Evolutionary conservation across 2,888 invertebrate species (phyloP).

Genomic region (Lutraria lutraria): DNA sequence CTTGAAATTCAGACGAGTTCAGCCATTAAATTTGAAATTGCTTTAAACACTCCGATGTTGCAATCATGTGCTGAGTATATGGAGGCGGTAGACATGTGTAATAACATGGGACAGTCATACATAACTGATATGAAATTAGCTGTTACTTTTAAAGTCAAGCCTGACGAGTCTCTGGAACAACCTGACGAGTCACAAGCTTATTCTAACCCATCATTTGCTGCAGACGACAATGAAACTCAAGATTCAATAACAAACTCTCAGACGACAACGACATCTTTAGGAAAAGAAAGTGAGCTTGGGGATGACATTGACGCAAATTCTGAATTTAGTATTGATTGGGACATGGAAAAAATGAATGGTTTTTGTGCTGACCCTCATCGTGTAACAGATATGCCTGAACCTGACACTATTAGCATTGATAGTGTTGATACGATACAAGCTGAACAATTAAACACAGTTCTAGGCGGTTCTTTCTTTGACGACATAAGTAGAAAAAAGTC

Average conservation of each 20-base stretch:
- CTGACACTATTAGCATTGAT: constrained; percentile 58
- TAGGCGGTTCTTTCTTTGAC: constrained; percentile 45
- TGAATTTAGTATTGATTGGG: constrained; percentile 68
- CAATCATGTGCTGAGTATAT: constrained; percentile 59
- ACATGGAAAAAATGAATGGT: constrained; percentile 34
- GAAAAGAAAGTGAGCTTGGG: constrained; percentile 60
- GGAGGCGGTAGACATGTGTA: constrained; percentile 65
- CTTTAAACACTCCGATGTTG: constrained; percentile 65
- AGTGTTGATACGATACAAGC: constrained; percentile 54
- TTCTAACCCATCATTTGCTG: constrained; percentile 52
- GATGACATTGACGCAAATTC: constrained; percentile 66
- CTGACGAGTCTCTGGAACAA: not conserved
- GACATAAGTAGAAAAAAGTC: not conserved
- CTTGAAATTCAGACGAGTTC: constrained; percentile 68
- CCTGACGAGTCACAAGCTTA: constrained; percentile 17
- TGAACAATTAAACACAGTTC: constrained; percentile 40
- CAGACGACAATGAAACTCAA: constrained; percentile 50
- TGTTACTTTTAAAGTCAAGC: constrained; percentile 56
- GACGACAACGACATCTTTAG: constrained; percentile 53
- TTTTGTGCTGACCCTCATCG: not conserved
- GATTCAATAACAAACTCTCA: constrained; percentile 59
- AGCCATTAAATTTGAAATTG: constrained; percentile 67
- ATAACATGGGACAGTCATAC: constrained; percentile 57
- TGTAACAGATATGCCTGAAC: not conserved
- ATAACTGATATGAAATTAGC: constrained; percentile 71